phyloP scores from a whole-genome alignment of 2,888 invertebrate genomes.

The Ethmia dodecea region DNA sequence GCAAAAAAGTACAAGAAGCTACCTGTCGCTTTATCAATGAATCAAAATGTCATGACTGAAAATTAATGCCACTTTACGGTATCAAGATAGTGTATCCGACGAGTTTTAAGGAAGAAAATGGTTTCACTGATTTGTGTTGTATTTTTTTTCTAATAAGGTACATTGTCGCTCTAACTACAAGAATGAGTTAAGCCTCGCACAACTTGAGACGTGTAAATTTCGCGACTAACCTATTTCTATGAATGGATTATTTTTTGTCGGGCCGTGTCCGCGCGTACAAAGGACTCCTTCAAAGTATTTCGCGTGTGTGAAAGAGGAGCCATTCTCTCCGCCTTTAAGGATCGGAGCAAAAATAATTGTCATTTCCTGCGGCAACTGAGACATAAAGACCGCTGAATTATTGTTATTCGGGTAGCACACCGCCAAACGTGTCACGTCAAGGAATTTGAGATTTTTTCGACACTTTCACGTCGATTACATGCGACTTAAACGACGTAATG shows the following conservation, averaged over 20 bases:
- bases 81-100: too few relatives aligned
- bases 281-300: slow-evolving; percentile 65
- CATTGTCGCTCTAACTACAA: too few relatives aligned
- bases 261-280: slow-evolving; percentile 50
- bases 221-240: slow-evolving; percentile 73
- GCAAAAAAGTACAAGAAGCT: too few relatives aligned
- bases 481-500: slow-evolving; percentile 34
- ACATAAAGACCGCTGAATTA: slow-evolving; percentile 34
- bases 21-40: slow-evolving; percentile 25
- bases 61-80: not conserved
- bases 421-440: slow-evolving; percentile 24
- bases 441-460: slow-evolving; percentile 33
- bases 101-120: too few relatives aligned
- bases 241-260: slow-evolving; percentile 67
- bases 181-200: too few relatives aligned
- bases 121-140: too few relatives aligned
- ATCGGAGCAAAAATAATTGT: slow-evolving; percentile 73
- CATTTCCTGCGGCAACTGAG: slow-evolving; percentile 71
- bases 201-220: slow-evolving; percentile 28
- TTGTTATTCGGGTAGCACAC: slow-evolving; percentile 30
- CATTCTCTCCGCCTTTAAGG: slow-evolving; percentile 62
- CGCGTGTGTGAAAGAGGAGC: slow-evolving; percentile 70
- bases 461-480: slow-evolving; percentile 40
- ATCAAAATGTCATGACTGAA: slow-evolving; percentile 13
- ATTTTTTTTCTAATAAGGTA: too few relatives aligned